Conservation (phyloP, 1,140 invertebrate species). For the Globodera rostochiensis region DNA sequence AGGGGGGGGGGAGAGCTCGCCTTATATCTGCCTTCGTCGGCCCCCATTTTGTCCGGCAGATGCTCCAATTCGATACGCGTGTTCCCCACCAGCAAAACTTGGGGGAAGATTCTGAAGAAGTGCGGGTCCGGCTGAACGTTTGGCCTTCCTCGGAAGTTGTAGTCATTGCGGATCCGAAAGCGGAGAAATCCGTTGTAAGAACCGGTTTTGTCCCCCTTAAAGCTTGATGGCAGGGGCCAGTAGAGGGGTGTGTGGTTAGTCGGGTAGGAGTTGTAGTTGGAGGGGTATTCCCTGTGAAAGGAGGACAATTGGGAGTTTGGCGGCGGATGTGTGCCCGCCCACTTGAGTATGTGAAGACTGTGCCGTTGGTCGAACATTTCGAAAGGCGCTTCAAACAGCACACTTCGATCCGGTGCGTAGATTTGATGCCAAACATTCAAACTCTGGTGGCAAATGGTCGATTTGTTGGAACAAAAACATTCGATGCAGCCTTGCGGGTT, state of each 20-base stretch:
- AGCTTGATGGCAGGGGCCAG: constrained; percentile 74
- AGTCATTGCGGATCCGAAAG: constrained; percentile 75
- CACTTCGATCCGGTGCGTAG: constrained; percentile 58
- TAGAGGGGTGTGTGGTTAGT: constrained; percentile 61
- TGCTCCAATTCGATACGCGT: constrained; percentile 75
- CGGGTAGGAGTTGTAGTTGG: constrained; percentile 61
- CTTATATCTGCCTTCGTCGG: constrained; percentile 70
- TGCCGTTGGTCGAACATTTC: constrained; percentile 55
- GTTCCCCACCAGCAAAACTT: constrained; percentile 83
- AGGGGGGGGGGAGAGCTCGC: too few species aligned
- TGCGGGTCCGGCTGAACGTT: constrained; percentile 66
- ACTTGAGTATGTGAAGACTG: constrained; percentile 55
- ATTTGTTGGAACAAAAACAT: constrained; percentile 97
- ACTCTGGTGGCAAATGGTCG: constrained; percentile 74
- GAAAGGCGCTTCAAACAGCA: constrained; percentile 55
- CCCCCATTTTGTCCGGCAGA: constrained; percentile 44
- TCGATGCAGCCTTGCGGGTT: constrained; percentile 91
- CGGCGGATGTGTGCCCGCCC: not conserved
- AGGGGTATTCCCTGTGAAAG: constrained; percentile 36
- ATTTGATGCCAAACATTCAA: constrained; percentile 60
- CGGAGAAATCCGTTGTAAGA: constrained; percentile 89
- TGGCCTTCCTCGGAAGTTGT: constrained; percentile 41
- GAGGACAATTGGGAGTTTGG: not conserved
- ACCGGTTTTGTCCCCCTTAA: constrained; percentile 82
- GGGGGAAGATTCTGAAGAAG: constrained; percentile 74